These are phyloP conservation scores for Hypomecis atomaria DNA, from an alignment of 2,888 invertebrate species.

Conservation along the genomic window DNA sequence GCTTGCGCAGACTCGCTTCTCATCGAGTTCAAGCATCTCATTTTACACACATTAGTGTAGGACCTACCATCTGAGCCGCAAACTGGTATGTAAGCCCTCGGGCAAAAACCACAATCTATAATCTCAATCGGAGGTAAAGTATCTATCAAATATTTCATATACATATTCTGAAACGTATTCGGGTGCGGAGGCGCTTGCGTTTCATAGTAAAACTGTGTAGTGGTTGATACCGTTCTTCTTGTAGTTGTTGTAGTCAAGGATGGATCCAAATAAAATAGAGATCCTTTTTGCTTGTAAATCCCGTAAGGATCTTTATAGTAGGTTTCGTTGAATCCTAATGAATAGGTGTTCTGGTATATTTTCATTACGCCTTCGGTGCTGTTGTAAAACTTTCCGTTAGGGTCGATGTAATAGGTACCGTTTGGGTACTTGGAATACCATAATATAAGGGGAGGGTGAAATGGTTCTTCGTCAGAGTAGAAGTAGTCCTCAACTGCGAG, in stretches of 20 bases:
- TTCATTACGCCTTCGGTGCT: background rate
- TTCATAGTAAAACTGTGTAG: fast-evolving
- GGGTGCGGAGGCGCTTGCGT: background rate
- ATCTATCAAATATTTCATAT: slow-evolving; percentile 1
- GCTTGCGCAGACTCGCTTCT: background rate
- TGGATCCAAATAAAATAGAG: no score
- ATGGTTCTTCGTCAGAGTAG: no score
- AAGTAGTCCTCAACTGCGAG: no score
- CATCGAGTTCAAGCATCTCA: background rate
- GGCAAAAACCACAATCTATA: background rate
- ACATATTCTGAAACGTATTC: slow-evolving; percentile 2
- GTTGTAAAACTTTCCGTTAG: background rate
- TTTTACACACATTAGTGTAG: slow-evolving; percentile 3
- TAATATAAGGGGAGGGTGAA: no score
- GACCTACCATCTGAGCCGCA: slow-evolving; percentile 7
- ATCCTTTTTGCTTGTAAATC: background rate
- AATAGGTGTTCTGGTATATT: background rate
- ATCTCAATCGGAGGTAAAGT: background rate
- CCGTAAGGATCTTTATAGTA: background rate
- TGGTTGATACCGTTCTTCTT: background rate
- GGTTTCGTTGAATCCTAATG: background rate
- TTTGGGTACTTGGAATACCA: no score
- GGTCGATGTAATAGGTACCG: background rate
- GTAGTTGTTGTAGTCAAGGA: background rate
- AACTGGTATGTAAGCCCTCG: slow-evolving; percentile 5